phyloP scores from a whole-genome alignment of 2,797 vertebrate genomes.

The Picus viridis region DNA sequence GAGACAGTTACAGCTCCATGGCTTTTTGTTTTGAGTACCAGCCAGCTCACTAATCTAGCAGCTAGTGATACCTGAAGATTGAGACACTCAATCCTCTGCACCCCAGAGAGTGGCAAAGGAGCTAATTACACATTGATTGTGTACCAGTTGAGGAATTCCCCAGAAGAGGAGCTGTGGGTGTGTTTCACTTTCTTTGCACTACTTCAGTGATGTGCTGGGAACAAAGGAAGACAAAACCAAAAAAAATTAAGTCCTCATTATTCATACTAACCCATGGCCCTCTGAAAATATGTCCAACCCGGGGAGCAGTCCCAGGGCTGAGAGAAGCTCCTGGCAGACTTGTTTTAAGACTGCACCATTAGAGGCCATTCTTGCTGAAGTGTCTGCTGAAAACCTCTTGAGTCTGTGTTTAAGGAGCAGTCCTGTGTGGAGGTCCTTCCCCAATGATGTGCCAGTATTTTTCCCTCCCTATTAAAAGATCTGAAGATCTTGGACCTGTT shows the following conservation, averaged over 20 bases:
- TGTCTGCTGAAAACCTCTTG: not conserved
- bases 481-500: constrained; percentile 46
- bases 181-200: constrained; percentile 41
- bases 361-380: not conserved
- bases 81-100: constrained; percentile 5
- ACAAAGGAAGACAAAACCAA: not conserved
- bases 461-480: constrained; percentile 3
- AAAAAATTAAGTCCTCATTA: not conserved
- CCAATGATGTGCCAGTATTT: not conserved
- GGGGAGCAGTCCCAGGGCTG: not conserved
- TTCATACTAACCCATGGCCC: constrained; percentile 12
- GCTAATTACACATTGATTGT: constrained; percentile 5
- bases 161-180: constrained; percentile 29
- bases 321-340: not conserved
- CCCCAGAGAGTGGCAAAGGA: constrained; percentile 1
- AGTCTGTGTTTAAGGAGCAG: constrained; percentile 4
- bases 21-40: constrained; percentile 22
- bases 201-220: not conserved
- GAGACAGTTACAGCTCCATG: not conserved
- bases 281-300: not conserved
- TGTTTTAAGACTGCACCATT: not conserved
- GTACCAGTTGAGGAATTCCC: constrained; percentile 55
- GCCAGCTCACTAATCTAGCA: constrained; percentile 7
- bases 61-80: not conserved
- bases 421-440: not conserved